A percentile compares a stretch with the other conserved stretches of the same genome.
Evolutionary conservation across 1,140 invertebrate species (phyloP).

Genomic region (Sipha flava): DNA sequence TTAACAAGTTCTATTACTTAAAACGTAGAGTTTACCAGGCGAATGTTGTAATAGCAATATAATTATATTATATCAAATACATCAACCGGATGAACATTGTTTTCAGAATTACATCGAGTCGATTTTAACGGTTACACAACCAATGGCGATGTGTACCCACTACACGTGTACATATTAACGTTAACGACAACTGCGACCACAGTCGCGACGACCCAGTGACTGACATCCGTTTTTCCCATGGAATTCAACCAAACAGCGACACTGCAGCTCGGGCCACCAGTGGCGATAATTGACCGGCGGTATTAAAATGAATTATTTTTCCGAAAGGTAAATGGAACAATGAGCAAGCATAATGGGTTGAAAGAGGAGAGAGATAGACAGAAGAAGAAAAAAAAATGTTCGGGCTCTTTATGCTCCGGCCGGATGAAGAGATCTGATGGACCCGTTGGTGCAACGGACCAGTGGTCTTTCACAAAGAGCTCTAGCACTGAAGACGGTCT

Average conservation of each 20-base stretch:
- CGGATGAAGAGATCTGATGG: conserved; percentile 31
- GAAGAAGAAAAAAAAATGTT: background rate
- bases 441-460: conserved; percentile 23
- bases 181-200: no score
- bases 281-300: conserved; percentile 29
- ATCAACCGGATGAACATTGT: background rate
- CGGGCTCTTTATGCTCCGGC: conserved; percentile 17
- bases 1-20: background rate
- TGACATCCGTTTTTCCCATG: conserved; percentile 26
- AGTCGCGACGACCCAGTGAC: background rate
- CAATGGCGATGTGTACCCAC: background rate
- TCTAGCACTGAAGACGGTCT: background rate
- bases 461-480: conserved; percentile 29
- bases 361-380: background rate
- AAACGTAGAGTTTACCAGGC: no score
- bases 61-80: background rate
- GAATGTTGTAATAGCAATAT: background rate
- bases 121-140: background rate
- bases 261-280: background rate
- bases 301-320: conserved; percentile 25
- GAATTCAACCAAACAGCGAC: background rate
- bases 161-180: background rate
- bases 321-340: conserved; percentile 21
- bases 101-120: background rate
- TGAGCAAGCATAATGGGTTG: conserved; percentile 21